Evolutionary conservation across 1,140 invertebrate genomes (phyloP), one percentile per base, ranked within the genome.

Genomic region (Euschistus heros): DNA sequence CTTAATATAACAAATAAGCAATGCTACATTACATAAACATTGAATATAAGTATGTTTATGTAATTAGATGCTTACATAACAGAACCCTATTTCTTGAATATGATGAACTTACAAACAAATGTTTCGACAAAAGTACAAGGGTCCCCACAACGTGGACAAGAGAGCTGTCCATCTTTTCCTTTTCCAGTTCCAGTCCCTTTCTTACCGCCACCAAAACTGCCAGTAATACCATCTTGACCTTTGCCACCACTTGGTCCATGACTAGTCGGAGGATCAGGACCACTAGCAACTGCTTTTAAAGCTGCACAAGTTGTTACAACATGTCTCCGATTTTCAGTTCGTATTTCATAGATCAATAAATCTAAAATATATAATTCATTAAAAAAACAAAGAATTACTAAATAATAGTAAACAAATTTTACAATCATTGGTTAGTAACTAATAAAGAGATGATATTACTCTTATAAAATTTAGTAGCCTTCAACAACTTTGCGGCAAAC

Each of bases 121-220:
- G 93, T 95, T 79, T 96, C 94, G 62, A 97, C 92, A 77, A 96
- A 92, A 15, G 91, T 94, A 77, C 93, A 96, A 62, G 92, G 89
- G 79, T 94, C 92, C 0, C 93, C 94, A 78, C 94, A 97, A 77
- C 96, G 95, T 8, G 94, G 94, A 75, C 94, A 97, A 24, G 82
- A 84, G 0, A 92, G 78, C 68, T 81, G 82, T 24, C 80, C 80
- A 50, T 77, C 77, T 42, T 75, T 74, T 44, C 76, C 76, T 47
- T 69, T 69, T 44, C 68, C 67, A 14, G 69, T 68, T n/a, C 69
- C 68, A 24, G 54, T 8, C 7, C 52, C 52, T n/a, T 54, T 63
- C 26, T 60, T 63, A 44, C 67, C 42, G 22, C 60, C 44, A 20
- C 61, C 47, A 30, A 37, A 30, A 15, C 44, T n/a, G 17, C 54